A percentile compares a stretch with the other conserved stretches of the same genome.
phyloP scores from a whole-genome alignment of 2,888 invertebrate genomes.

The Drosophila nigritarsus region DNA sequence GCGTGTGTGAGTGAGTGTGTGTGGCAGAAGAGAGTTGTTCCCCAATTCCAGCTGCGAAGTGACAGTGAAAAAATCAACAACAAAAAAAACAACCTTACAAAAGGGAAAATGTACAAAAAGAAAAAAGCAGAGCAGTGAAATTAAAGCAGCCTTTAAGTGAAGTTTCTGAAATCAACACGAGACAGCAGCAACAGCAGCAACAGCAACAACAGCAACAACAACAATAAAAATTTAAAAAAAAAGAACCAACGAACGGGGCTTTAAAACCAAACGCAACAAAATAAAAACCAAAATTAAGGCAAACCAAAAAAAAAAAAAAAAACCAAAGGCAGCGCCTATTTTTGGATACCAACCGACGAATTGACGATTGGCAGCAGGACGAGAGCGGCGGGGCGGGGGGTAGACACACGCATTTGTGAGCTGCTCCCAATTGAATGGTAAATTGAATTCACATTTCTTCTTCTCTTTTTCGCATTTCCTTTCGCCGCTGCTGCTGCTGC shows the following conservation, averaged over 20 bases:
- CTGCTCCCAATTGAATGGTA: slow-evolving; percentile 70
- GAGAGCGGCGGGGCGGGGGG: not conserved
- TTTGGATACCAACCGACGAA: slow-evolving; percentile 65
- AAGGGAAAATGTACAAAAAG: slow-evolving; percentile 16
- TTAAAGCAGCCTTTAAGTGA: slow-evolving; percentile 76
- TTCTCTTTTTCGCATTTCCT: slow-evolving; percentile 34
- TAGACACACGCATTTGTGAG: slow-evolving; percentile 30
- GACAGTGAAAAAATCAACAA: slow-evolving; percentile 59
- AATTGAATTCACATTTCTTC: slow-evolving; percentile 59
- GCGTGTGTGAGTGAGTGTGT: slow-evolving; percentile 6
- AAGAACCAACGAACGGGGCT: slow-evolving; percentile 60
- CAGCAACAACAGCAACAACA: slow-evolving; percentile 32
- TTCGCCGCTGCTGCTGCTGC: slow-evolving; percentile 16
- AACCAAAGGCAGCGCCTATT: slow-evolving; percentile 69
- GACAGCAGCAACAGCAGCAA: slow-evolving; percentile 24
- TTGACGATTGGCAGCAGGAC: slow-evolving; percentile 39
- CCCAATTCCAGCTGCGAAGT: slow-evolving; percentile 65
- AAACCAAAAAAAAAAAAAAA: not conserved
- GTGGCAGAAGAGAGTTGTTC: slow-evolving; percentile 40
- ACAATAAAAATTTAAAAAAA: slow-evolving; percentile 51
- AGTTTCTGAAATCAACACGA: slow-evolving; percentile 68
- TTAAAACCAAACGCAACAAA: slow-evolving; percentile 28
- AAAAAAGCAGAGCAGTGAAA: slow-evolving; percentile 80
- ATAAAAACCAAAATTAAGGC: slow-evolving; percentile 44
- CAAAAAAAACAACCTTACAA: slow-evolving; percentile 18